phyloP scores from a whole-genome alignment of 2,113 vertebrate species.

The Rhynchomys soricoides region DNA sequence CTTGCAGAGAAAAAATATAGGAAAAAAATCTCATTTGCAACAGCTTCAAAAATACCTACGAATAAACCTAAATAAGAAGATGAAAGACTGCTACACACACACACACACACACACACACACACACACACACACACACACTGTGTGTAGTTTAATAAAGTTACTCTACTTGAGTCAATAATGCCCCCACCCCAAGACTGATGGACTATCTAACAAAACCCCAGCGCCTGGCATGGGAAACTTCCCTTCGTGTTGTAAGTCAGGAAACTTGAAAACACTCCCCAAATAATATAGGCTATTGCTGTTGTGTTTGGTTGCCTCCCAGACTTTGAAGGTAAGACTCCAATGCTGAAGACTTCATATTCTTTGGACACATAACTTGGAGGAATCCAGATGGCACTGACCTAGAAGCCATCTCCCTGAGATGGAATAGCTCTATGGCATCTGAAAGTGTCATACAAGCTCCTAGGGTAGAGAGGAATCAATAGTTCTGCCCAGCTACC shows the following conservation, averaged over 20 bases:
- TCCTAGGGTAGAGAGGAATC: neutral
- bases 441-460: neutral
- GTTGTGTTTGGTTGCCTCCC: neutral
- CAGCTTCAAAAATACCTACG: neutral
- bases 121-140: neutral
- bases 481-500: neutral
- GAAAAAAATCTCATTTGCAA: neutral
- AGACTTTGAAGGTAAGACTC: neutral
- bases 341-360: neutral
- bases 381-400: neutral
- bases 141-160: neutral
- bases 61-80: neutral
- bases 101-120: neutral
- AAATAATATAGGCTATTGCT: neutral
- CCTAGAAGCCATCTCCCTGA: neutral
- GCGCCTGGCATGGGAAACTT: neutral
- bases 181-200: neutral
- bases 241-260: neutral
- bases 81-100: neutral
- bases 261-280: neutral
- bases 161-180: neutral
- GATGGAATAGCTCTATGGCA: neutral
- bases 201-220: neutral
- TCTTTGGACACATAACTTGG: neutral
- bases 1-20: neutral